These are phyloP conservation scores for Sebastes itinus DNA, from an alignment of 2,797 vertebrate genomes.

Conservation along the genomic window DNA sequence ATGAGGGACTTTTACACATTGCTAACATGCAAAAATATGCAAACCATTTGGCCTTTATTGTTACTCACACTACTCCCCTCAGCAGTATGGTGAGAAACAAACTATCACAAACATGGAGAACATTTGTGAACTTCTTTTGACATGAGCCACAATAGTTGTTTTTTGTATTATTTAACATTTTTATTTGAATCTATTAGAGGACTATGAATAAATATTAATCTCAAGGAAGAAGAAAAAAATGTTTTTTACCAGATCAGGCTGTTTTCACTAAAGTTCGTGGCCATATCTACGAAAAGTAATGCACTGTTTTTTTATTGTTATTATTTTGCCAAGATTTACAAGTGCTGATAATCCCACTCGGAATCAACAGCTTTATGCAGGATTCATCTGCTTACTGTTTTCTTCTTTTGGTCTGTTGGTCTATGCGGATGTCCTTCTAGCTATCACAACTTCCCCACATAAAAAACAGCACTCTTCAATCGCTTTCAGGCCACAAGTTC, in stretches of 20 bases:
- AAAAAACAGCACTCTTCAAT: background rate
- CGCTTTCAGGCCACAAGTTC: background rate
- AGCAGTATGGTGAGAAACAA: background rate
- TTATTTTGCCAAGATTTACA: background rate
- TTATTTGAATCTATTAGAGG: background rate
- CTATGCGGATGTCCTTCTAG: background rate
- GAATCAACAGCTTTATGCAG: background rate
- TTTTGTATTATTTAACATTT: background rate
- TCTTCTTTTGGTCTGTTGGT: background rate
- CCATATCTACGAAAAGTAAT: background rate
- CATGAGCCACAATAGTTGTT: background rate
- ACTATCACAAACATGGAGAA: background rate
- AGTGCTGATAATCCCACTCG: background rate
- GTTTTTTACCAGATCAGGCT: background rate
- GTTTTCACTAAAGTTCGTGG: background rate
- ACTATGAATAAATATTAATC: background rate
- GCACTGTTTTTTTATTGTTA: background rate
- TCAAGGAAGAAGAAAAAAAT: background rate
- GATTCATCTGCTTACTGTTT: background rate
- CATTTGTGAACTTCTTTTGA: background rate
- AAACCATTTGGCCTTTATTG: background rate
- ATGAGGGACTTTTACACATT: background rate
- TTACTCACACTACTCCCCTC: background rate
- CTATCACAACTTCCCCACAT: background rate
- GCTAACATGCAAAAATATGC: background rate